phyloP scores from a whole-genome alignment of 2,113 vertebrate species.

The Circaetus cinerascens region DNA sequence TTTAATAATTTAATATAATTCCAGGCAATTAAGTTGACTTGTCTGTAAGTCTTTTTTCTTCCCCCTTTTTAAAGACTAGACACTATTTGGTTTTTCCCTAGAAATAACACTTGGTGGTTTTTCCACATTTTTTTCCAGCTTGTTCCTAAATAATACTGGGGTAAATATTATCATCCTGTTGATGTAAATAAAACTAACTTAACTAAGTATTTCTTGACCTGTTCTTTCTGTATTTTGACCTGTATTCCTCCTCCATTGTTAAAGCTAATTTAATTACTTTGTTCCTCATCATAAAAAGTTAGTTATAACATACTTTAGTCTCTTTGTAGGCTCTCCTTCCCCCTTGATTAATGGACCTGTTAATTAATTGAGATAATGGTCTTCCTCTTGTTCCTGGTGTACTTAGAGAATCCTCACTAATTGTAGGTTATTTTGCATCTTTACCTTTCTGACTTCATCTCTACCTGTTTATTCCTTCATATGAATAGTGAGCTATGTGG shows the following conservation, averaged over 20 bases:
- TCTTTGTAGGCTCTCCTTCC: neutral
- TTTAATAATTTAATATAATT: neutral
- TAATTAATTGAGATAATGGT: neutral
- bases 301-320: neutral
- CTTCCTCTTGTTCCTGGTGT: neutral
- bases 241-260: neutral
- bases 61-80: neutral
- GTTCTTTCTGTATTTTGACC: conserved; percentile 2
- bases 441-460: neutral
- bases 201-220: neutral
- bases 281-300: no score
- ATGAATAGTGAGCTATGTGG: neutral
- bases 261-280: neutral
- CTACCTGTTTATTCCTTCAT: neutral
- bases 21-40: neutral
- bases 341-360: neutral
- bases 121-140: neutral
- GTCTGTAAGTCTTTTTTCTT: neutral
- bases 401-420: neutral
- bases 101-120: neutral
- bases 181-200: neutral
- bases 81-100: neutral
- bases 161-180: neutral
- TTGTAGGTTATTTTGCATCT: neutral
- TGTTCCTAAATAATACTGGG: neutral